phyloP scores from a whole-genome alignment of 2,888 invertebrate genomes.

The Phytoseiulus persimilis region DNA sequence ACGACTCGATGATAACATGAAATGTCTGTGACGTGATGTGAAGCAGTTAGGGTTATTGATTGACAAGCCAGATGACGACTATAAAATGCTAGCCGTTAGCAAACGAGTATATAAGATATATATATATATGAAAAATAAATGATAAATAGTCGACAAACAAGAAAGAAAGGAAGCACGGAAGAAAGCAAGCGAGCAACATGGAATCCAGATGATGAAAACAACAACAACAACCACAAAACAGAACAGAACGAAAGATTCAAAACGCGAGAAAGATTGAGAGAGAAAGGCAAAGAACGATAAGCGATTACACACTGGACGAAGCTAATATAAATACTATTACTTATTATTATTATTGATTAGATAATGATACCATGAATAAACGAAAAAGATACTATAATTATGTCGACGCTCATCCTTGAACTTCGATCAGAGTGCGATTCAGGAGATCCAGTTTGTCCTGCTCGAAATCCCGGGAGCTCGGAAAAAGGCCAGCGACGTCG shows the following conservation, averaged over 20 bases:
- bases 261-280: not conserved
- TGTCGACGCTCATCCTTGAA: not conserved
- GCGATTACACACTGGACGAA: not conserved
- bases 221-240: not conserved
- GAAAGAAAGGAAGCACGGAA: not conserved
- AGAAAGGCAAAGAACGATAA: not conserved
- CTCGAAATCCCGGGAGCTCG: too few relatives aligned
- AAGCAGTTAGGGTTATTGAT: not conserved
- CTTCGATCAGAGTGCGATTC: not conserved
- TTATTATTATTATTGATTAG: not conserved
- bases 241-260: not conserved
- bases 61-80: not conserved
- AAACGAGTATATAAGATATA: conserved; percentile 37
- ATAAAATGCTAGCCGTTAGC: conserved; percentile 32
- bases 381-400: not conserved
- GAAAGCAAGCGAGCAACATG: too few relatives aligned
- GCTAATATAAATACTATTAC: not conserved
- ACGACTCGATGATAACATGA: conserved; percentile 7
- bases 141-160: not conserved
- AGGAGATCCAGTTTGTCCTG: too few relatives aligned
- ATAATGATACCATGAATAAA: not conserved
- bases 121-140: conserved; percentile 26
- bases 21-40: conserved; percentile 5
- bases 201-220: not conserved
- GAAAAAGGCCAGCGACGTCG: too few relatives aligned